A percentile compares a stretch with the other conserved stretches of the same genome.
These are phyloP conservation scores for Hypena proboscidalis DNA, from an alignment of 2,888 invertebrate genomes.

Conservation along the genomic window DNA sequence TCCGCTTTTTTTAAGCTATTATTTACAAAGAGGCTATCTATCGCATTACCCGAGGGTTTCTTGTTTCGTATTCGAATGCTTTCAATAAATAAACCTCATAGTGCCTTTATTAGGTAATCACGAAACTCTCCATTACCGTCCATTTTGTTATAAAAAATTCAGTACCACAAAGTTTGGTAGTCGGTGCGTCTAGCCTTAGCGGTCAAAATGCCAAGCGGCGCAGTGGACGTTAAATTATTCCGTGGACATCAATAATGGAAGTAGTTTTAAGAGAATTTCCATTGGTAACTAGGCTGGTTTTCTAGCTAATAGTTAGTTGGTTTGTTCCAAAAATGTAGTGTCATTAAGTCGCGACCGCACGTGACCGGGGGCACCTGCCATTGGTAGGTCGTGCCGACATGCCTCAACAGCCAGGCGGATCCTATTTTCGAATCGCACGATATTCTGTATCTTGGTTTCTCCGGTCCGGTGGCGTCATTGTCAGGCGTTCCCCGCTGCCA, in stretches of 20 bases:
- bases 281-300: slow-evolving; percentile 46
- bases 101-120: slow-evolving; percentile 38
- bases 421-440: slow-evolving; percentile 42
- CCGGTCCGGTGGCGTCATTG: too few relatives aligned
- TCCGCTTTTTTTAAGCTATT: slow-evolving; percentile 10
- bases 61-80: slow-evolving; percentile 23
- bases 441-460: slow-evolving; percentile 21
- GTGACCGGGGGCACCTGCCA: slow-evolving; percentile 70
- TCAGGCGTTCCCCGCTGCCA: too few relatives aligned
- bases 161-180: slow-evolving; percentile 29
- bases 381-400: slow-evolving; percentile 59
- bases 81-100: slow-evolving; percentile 25
- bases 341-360: slow-evolving; percentile 60
- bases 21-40: slow-evolving; percentile 7
- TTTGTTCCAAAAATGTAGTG: slow-evolving; percentile 53
- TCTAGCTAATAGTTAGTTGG: slow-evolving; percentile 43
- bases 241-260: slow-evolving; percentile 39
- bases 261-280: slow-evolving; percentile 38
- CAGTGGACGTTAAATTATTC: slow-evolving; percentile 38
- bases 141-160: slow-evolving; percentile 43
- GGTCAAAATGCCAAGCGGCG: slow-evolving; percentile 41
- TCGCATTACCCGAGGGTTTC: slow-evolving; percentile 8
- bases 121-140: slow-evolving; percentile 36
- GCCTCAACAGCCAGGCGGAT: slow-evolving; percentile 48
- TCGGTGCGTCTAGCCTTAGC: slow-evolving; percentile 31